These are phyloP conservation scores for Pseudopodoces humilis DNA, from an alignment of 2,113 vertebrate genomes.

Conservation along the genomic window DNA sequence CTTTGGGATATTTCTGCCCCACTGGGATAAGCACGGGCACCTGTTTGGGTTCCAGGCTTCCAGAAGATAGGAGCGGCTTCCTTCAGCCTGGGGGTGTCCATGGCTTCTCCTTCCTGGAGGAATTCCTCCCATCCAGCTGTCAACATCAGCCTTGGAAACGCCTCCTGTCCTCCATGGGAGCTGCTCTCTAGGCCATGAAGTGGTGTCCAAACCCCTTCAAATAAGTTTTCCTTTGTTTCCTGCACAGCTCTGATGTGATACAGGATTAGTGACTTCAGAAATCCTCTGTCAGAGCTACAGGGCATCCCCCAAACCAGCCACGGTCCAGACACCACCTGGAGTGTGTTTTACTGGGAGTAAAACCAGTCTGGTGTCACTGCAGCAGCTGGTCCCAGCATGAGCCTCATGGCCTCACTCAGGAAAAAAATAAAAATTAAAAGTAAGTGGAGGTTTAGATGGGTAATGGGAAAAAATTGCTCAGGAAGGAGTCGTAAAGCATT, in stretches of 20 bases:
- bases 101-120: neutral
- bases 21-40: neutral
- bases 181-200: neutral
- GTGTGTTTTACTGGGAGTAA: neutral
- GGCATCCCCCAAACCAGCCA: neutral
- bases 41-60: neutral
- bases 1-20: neutral
- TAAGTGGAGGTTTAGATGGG: neutral
- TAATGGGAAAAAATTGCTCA: neutral
- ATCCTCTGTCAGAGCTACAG: fast-evolving
- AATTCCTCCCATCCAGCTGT: fast-evolving
- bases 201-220: neutral
- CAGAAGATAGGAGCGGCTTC: neutral
- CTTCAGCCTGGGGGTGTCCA: neutral
- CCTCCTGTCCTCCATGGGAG: neutral
- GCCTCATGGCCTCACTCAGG: neutral
- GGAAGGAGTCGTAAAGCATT: neutral
- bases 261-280: neutral
- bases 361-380: neutral
- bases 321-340: neutral
- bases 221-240: neutral
- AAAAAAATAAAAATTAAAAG: too few relatives aligned
- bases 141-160: neutral
- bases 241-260: neutral
- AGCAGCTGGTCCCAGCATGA: neutral